Percentiles rank a stretch among this genome's conserved stretches.
These are phyloP conservation scores for Sarcophilus harrisii DNA, from an alignment of 2,797 vertebrate species.

Conservation along the genomic window DNA sequence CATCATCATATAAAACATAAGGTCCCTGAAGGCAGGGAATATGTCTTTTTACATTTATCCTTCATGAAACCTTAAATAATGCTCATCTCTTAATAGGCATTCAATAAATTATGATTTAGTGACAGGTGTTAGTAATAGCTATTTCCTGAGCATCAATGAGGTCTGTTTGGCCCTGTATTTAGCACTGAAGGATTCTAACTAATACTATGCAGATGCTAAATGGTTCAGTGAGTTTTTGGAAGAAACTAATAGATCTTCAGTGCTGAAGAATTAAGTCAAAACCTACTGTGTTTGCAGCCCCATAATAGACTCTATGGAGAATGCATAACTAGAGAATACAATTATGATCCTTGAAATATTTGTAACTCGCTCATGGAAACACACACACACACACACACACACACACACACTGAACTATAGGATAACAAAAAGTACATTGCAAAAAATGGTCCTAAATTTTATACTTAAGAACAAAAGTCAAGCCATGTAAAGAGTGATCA, in stretches of 20 bases:
- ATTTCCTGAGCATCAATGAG: neutral
- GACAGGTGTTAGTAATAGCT: neutral
- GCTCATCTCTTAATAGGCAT: neutral
- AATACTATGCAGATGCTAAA: neutral
- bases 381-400: neutral
- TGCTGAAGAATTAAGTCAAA: neutral
- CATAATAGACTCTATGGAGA: neutral
- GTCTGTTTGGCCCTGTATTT: neutral
- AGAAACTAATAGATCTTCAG: neutral
- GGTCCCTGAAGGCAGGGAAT: neutral
- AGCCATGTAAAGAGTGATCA: neutral
- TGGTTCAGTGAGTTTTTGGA: neutral
- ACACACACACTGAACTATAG: neutral
- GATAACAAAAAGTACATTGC: neutral
- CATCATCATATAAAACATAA: constrained; percentile 16
- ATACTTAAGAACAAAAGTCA: neutral
- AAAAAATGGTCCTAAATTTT: neutral
- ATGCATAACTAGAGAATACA: neutral
- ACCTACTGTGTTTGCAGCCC: neutral
- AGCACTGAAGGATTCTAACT: neutral
- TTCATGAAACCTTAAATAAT: neutral
- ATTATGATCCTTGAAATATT: neutral
- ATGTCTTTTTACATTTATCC: neutral
- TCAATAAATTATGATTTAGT: neutral
- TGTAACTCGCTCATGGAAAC: neutral